A percentile compares a stretch with the other conserved stretches of the same genome.
phyloP scores from a whole-genome alignment of 2,888 invertebrate species.

The Ecdyonurus torrentis region DNA sequence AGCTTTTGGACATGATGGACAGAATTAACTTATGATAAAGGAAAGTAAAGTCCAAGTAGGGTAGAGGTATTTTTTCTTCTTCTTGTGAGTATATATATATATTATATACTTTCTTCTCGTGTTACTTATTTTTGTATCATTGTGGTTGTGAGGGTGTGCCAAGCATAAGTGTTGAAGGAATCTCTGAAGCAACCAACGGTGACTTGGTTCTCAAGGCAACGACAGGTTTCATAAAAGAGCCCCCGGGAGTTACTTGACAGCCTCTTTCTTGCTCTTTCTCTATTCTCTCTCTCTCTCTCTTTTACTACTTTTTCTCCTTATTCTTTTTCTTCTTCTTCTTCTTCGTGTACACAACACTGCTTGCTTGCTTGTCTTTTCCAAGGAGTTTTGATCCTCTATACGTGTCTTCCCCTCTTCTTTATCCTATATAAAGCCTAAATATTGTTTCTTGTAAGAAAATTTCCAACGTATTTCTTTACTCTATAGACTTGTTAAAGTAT shows the following conservation, averaged over 20 bases:
- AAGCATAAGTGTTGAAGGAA: not conserved
- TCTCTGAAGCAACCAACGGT: not conserved
- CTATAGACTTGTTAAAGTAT: too few relatives aligned
- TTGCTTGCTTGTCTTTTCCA: not conserved
- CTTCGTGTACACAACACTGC: not conserved
- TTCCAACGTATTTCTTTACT: not conserved
- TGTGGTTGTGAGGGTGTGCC: not conserved
- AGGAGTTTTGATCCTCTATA: not conserved
- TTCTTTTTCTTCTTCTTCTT: not conserved
- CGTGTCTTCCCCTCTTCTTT: not conserved
- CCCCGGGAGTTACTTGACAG: not conserved
- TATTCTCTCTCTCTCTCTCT: not conserved
- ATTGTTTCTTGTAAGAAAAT: not conserved
- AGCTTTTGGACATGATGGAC: not conserved
- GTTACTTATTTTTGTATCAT: not conserved
- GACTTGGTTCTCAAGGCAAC: not conserved
- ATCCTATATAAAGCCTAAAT: not conserved
- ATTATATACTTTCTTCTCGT: too few relatives aligned
- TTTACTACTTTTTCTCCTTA: not conserved
- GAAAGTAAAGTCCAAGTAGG: not conserved
- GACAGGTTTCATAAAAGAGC: not conserved
- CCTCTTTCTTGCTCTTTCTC: not conserved
- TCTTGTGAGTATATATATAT: too few relatives aligned
- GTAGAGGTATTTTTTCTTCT: too few relatives aligned
- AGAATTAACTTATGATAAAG: not conserved